Evolutionary conservation across 1,140 invertebrate genomes (phyloP), one percentile per base, ranked within the genome.

Genomic region (Zaprionus inermis): DNA sequence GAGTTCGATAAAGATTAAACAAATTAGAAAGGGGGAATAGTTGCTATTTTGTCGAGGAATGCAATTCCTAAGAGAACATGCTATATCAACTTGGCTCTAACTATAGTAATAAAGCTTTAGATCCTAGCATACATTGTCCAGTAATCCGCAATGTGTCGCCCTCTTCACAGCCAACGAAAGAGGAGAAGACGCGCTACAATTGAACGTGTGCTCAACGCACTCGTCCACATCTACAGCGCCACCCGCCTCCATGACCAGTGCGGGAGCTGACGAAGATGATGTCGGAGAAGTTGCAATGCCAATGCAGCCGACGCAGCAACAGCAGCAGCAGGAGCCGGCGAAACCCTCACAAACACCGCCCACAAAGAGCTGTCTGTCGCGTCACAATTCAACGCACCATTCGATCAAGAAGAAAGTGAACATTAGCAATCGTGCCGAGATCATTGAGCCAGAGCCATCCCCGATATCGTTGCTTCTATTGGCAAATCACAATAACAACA

Each of bases 381-480:
- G 90, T 12, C 81, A 91, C 72, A 91, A 88, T 75, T 92, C 91
- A 14, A 90, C 80, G 22, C 80, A 83, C 60, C 89, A 90, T 54
- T 92, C 91, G 16, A 85, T 90, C 44, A 92, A 92, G 46, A 92
- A 92, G 76, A 91, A 91, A 76, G 90, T 91, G 34, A 91, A 92
- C 78, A 90, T 85, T 36, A 91, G 86, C 61, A 86, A 77, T 38
- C 73, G 81, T 16, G 85, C 91, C n/a, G 92, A 92, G 61, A 89
- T 91, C 22, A 92, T 92, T 70, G 85, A 91, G 72, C 76, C 91
- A 51, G 80, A 92, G 14, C 82, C 81, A 14, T 57, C 81, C 36
- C 65, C 73, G 11, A 52, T 57, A 32, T 63, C 61, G 18, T 41
- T 75, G 52, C 61, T 78, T 6, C 22, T 76, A 30, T 16, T 80